These are phyloP conservation scores for Mizuhopecten yessoensis DNA, from an alignment of 1,140 invertebrate genomes.

Conservation along the genomic window DNA sequence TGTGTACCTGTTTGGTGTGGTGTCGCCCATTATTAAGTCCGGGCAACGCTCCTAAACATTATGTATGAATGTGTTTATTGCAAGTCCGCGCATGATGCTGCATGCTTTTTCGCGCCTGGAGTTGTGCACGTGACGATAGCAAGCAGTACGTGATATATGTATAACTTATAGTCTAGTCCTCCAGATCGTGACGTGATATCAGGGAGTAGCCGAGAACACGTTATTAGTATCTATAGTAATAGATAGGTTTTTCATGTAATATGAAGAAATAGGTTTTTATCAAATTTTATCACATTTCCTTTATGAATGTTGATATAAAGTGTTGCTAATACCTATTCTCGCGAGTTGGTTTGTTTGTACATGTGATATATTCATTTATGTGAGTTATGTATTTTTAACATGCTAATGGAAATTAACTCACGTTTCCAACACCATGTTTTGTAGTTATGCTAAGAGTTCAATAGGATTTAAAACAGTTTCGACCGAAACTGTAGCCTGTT, in stretches of 20 bases:
- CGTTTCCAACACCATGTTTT: no score
- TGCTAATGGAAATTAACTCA: not conserved
- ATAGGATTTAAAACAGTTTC: not conserved
- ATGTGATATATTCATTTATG: not conserved
- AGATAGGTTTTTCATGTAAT: not conserved
- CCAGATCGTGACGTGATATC: not conserved
- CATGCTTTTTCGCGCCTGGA: not conserved
- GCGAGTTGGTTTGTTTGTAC: not conserved
- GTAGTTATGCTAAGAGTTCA: not conserved
- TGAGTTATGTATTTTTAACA: no score
- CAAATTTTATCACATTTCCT: not conserved
- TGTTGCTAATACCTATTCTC: not conserved
- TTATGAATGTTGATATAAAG: not conserved
- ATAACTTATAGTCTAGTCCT: conserved; percentile 11
- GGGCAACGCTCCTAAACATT: not conserved
- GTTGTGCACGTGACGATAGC: no score
- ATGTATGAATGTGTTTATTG: not conserved
- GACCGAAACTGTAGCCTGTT: not conserved
- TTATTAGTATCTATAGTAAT: not conserved
- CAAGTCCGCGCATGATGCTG: not conserved
- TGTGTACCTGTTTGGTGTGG: not conserved
- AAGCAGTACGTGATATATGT: not conserved
- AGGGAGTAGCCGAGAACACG: not conserved
- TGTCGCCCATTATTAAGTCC: not conserved
- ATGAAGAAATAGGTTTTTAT: not conserved